Base-by-base conservation (phyloP, 2,888 invertebrate species). In the Meiosimyza platycephala region DNA sequence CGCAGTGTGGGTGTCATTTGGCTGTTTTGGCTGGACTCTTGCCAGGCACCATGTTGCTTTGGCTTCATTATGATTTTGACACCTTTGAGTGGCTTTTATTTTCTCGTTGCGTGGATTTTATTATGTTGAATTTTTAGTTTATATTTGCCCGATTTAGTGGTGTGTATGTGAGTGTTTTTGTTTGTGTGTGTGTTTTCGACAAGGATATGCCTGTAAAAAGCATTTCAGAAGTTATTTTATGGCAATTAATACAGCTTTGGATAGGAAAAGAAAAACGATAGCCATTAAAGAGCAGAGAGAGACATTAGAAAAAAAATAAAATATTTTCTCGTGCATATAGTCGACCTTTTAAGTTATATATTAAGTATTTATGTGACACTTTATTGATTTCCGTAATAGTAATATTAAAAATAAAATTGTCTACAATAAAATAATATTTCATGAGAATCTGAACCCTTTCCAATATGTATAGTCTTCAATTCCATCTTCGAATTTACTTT, bases 221-320 rank as follows among this genome's bases (percentile, higher is more conserved):
- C 84, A 81, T 82, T 84, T 83, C 82, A 80, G 79, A 83, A 83
- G 82, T 84, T 83, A 83, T 83, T 83, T 83, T 82, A 83, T 83
- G 83, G 84, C 82, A 81, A 84, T 83, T 84, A 83, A 82, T 80
- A 81, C 83, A 80, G 81, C 79, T 83, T 82, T 78, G 78, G 79
- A 80, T 80, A 73, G 73, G 69, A 75, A 72, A 76, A 74, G 72
- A 67, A 64, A 72, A 50, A 65, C 22, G 54, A 62, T 67, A 68
- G 51, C 40, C 55, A 22, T 55, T 18, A 62, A 55, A 52, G 18
- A 22, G 7, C 40, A 15, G 40, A 40, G 60, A 62, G 60, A 48
- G 15, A 40, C n/a, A n/a, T 40, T 40, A 40, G 40, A 40, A 9
- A 40, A 3, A 40, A 40, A 40, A 40, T 9, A 40, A 40, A 9